phyloP scores from a whole-genome alignment of 2,797 vertebrate genomes.

The Platalea minor region DNA sequence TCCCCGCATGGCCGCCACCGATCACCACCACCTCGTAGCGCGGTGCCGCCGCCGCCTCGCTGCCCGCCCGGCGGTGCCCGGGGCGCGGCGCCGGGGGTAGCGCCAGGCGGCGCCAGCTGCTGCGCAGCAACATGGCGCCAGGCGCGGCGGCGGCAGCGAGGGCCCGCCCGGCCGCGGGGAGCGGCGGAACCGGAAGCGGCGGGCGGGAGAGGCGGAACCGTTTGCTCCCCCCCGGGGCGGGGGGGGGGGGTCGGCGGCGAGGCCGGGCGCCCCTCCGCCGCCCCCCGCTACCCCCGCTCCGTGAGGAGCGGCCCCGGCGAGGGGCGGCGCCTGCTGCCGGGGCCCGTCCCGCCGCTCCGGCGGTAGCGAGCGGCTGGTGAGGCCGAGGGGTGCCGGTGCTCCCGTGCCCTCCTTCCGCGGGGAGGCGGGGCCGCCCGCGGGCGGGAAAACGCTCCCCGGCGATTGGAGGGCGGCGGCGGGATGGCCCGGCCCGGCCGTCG shows the following conservation, averaged over 20 bases:
- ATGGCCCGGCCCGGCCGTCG: accelerated
- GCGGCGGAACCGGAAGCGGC: too few species aligned
- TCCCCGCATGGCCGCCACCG: constrained; percentile 77
- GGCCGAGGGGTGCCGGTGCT: accelerated
- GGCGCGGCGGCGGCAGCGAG: too few species aligned
- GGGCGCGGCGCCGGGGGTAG: accelerated
- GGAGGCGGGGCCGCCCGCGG: background rate
- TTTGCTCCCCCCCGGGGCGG: too few species aligned
- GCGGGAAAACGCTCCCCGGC: background rate
- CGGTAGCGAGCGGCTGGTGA: background rate
- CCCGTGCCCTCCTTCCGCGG: background rate
- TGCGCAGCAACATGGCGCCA: background rate
- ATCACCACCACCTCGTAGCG: constrained; percentile 69
- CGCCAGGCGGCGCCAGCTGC: background rate
- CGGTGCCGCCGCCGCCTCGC: background rate
- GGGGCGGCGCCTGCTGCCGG: background rate
- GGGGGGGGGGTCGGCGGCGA: too few species aligned
- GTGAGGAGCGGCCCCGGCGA: too few species aligned
- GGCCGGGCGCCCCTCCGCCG: too few species aligned
- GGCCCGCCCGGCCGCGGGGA: too few species aligned
- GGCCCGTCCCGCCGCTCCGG: too few species aligned
- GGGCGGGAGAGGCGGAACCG: background rate
- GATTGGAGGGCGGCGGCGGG: background rate
- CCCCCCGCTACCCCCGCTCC: too few species aligned
- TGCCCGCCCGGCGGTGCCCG: background rate